Evolutionary conservation across 2,797 vertebrate genomes (phyloP).

Genomic region (Rhynchotus rufescens): DNA sequence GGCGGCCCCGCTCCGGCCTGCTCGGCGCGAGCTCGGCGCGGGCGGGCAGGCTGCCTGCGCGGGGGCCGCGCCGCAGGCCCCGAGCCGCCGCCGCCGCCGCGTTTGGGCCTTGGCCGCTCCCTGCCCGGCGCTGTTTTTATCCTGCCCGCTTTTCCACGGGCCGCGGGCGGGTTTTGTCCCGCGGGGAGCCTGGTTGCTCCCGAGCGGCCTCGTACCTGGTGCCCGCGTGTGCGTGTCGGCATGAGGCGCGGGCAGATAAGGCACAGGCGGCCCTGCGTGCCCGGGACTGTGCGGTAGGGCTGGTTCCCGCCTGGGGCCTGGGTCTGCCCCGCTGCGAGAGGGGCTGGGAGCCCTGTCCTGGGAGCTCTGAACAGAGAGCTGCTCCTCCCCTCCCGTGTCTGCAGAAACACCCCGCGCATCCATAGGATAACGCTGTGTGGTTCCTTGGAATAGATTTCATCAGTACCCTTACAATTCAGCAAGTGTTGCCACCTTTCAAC

Average conservation of each 20-base stretch:
- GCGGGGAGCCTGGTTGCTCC: not conserved
- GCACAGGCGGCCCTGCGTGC: not conserved
- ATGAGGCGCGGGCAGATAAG: not conserved
- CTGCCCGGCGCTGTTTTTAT: not conserved
- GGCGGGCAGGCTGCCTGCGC: not conserved
- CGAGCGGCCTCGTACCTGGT: not conserved
- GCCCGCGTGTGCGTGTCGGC: too few relatives aligned
- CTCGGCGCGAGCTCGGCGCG: not conserved
- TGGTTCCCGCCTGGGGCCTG: not conserved
- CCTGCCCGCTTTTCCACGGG: not conserved
- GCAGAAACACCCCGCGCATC: accelerated
- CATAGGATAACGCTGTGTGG: not conserved
- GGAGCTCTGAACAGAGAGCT: not conserved
- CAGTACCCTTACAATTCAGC: not conserved
- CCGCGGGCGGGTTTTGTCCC: not conserved
- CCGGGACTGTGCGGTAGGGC: not conserved
- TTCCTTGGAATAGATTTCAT: not conserved
- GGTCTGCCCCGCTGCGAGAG: not conserved
- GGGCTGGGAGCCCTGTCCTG: not conserved
- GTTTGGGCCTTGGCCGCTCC: not conserved
- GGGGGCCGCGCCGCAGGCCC: too few relatives aligned
- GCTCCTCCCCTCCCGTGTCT: accelerated
- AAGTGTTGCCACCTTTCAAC: not conserved
- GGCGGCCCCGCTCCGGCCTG: not conserved
- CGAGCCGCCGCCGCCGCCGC: not conserved